phyloP scores from a whole-genome alignment of 2,888 invertebrate species.

The Epinotia nisella region DNA sequence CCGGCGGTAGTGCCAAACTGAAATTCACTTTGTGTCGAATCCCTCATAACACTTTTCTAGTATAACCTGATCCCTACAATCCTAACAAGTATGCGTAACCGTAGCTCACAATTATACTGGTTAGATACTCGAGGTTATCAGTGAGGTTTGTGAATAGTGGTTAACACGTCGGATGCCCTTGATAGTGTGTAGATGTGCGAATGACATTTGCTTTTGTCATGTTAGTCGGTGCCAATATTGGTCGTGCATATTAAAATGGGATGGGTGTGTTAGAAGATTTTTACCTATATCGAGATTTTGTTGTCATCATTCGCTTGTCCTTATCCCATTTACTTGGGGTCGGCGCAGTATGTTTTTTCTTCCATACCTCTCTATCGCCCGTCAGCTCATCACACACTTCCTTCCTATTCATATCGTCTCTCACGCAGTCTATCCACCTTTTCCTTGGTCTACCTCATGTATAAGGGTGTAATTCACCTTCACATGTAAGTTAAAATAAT shows the following conservation, averaged over 20 bases:
- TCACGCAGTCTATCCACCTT: too few species aligned
- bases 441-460: too few species aligned
- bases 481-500: too few species aligned
- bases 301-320: too few species aligned
- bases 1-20: slow-evolving; percentile 22
- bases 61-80: not conserved
- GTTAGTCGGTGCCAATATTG: not conserved
- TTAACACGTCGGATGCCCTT: slow-evolving; percentile 11
- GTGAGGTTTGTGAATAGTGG: not conserved
- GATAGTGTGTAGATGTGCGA: slow-evolving; percentile 12
- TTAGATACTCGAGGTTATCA: not conserved
- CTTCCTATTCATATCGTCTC: too few species aligned
- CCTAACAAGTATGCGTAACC: not conserved
- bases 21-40: not conserved
- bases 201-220: slow-evolving; percentile 10
- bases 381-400: too few species aligned
- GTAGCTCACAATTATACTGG: not conserved
- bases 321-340: too few species aligned
- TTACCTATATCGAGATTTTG: too few species aligned
- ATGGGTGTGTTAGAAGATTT: not conserved
- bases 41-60: not conserved
- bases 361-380: too few species aligned
- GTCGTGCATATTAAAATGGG: not conserved
- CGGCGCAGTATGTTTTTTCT: too few species aligned
- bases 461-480: too few species aligned